Conservation (phyloP, 2,113 vertebrate species). For the Cinclus cinclus region DNA sequence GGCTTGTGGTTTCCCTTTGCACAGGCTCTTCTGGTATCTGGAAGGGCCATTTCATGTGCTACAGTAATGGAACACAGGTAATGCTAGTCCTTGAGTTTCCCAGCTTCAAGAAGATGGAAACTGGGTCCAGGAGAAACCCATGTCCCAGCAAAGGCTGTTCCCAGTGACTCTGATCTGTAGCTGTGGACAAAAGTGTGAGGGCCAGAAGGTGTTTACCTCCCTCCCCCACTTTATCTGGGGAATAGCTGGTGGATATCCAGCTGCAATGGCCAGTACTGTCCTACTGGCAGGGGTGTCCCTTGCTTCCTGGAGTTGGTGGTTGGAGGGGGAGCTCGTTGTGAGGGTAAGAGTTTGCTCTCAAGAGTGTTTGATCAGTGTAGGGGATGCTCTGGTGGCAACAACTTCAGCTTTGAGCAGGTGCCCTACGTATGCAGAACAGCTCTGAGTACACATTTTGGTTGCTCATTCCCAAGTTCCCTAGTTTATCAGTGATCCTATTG, state of each 20-base stretch:
- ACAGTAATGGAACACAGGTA: not conserved
- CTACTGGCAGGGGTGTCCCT: not conserved
- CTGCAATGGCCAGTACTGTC: accelerated
- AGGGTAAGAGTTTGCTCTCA: not conserved
- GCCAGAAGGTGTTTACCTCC: not conserved
- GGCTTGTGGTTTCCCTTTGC: not conserved
- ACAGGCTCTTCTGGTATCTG: not conserved
- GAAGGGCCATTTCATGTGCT: not conserved
- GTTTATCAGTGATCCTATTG: not conserved
- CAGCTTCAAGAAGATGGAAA: not conserved
- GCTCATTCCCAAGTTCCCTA: not conserved
- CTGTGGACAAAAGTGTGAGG: not conserved
- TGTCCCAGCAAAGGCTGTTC: not conserved
- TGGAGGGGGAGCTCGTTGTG: not conserved
- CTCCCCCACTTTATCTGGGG: not conserved
- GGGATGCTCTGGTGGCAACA: not conserved
- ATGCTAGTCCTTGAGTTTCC: not conserved
- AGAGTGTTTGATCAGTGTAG: not conserved
- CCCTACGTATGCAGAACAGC: not conserved
- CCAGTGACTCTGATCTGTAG: not conserved
- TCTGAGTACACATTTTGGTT: not conserved
- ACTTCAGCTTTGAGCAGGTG: not conserved
- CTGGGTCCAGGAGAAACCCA: not conserved
- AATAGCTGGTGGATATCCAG: not conserved
- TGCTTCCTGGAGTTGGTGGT: not conserved